Conservation (phyloP, 2,113 vertebrate genomes). For the Catharus fuscescens region DNA sequence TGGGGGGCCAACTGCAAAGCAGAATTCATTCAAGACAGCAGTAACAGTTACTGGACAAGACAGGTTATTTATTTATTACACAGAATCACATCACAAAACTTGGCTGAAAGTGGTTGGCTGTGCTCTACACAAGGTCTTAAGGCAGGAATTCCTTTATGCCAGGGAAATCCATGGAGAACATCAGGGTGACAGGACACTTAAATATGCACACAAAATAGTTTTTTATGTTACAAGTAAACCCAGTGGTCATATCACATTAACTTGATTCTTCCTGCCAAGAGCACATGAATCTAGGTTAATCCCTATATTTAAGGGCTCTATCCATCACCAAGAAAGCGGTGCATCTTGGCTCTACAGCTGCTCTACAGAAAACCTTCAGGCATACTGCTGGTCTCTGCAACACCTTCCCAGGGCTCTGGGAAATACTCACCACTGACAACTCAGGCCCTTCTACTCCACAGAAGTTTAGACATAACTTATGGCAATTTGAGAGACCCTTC, state of each 20-base stretch:
- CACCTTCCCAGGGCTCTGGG: not conserved
- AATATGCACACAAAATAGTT: not conserved
- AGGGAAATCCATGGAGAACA: not conserved
- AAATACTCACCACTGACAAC: not conserved
- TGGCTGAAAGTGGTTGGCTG: not conserved
- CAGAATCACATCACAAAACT: not conserved
- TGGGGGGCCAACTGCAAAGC: slow-evolving; percentile 87
- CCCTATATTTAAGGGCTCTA: not conserved
- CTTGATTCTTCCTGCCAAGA: not conserved
- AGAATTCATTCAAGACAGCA: not conserved
- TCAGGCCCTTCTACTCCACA: not conserved
- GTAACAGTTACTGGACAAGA: not conserved
- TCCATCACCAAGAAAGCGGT: not conserved
- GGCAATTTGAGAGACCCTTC: not conserved
- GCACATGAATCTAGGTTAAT: slow-evolving; percentile 21
- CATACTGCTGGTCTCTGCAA: not conserved
- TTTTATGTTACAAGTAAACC: not conserved
- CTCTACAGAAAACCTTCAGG: not conserved
- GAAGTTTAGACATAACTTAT: not conserved
- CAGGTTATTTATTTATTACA: not conserved
- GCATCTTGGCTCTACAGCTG: not conserved
- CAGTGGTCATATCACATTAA: not conserved
- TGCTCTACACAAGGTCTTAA: not conserved
- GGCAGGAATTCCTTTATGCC: not conserved
- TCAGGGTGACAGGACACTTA: not conserved